Evolutionary conservation across 2,797 vertebrate species (phyloP).

Genomic region (Threskiornis aethiopicus): DNA sequence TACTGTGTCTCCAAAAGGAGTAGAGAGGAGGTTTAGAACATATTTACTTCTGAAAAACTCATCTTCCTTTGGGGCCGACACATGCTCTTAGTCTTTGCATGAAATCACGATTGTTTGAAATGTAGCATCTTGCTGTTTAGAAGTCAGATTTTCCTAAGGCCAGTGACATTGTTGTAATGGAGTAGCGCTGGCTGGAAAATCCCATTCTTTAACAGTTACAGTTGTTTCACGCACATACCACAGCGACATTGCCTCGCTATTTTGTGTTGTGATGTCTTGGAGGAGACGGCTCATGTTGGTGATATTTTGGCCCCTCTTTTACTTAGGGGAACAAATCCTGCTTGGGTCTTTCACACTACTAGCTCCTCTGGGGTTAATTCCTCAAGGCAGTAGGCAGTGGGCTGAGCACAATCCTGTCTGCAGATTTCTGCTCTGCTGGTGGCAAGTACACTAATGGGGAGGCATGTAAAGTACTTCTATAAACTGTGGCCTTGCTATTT

Average conservation of each 20-base stretch:
- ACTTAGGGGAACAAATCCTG: background rate
- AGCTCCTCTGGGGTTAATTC: background rate
- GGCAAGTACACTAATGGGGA: background rate
- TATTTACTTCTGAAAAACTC: background rate
- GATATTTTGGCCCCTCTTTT: background rate
- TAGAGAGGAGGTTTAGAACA: background rate
- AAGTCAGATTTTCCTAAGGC: background rate
- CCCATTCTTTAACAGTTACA: background rate
- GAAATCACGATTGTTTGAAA: background rate
- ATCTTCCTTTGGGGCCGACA: background rate
- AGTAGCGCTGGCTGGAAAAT: background rate
- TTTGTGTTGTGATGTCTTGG: background rate
- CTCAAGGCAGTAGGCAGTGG: background rate
- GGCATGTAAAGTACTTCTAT: background rate
- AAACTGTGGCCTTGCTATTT: background rate
- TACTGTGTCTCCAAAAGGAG: background rate
- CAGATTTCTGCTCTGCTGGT: slow-evolving; percentile 4
- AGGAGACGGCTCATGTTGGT: background rate
- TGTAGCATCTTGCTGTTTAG: background rate
- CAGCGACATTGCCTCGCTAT: background rate
- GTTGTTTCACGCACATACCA: background rate
- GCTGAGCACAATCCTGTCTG: background rate
- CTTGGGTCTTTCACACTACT: background rate
- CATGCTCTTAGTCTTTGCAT: background rate
- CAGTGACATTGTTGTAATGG: background rate